phyloP scores from a whole-genome alignment of 2,888 invertebrate genomes.

The Altica lythri region DNA sequence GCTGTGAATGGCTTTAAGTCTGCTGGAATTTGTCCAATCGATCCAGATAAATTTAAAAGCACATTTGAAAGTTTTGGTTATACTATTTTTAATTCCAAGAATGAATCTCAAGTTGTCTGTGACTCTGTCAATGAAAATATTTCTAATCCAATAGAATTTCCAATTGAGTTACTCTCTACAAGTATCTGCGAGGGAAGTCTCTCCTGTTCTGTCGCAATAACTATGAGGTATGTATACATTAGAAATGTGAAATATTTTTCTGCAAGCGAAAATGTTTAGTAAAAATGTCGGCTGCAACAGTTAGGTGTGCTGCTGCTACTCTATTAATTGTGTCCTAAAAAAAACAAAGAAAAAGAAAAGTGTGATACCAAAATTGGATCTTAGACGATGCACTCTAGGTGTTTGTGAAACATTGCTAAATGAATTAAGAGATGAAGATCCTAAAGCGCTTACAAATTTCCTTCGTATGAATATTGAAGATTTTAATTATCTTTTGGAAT shows the following conservation, averaged over 20 bases:
- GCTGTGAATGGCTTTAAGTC: too few relatives aligned
- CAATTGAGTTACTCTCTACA: neutral
- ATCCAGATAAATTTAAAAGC: too few relatives aligned
- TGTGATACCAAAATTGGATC: slow-evolving; percentile 6
- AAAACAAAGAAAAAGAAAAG: slow-evolving; percentile 11
- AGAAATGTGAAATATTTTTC: neutral
- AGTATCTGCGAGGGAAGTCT: neutral
- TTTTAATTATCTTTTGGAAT: slow-evolving; percentile 3
- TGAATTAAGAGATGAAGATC: slow-evolving; percentile 7
- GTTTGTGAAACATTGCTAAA: neutral
- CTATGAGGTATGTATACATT: neutral
- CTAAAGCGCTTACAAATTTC: neutral
- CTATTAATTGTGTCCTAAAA: slow-evolving; percentile 6
- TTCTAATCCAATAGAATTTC: too few relatives aligned
- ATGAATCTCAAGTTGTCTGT: too few relatives aligned
- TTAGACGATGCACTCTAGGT: slow-evolving; percentile 5
- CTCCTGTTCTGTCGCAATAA: neutral
- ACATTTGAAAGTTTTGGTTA: too few relatives aligned
- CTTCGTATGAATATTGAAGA: slow-evolving; percentile 1
- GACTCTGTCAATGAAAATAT: too few relatives aligned
- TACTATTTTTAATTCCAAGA: too few relatives aligned
- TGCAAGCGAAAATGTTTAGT: neutral
- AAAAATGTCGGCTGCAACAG: slow-evolving; percentile 10
- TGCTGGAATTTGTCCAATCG: too few relatives aligned
- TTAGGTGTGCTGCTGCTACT: slow-evolving; percentile 8